Conservation (phyloP, 2,113 vertebrate genomes). For the Hemichromis elongatus region DNA sequence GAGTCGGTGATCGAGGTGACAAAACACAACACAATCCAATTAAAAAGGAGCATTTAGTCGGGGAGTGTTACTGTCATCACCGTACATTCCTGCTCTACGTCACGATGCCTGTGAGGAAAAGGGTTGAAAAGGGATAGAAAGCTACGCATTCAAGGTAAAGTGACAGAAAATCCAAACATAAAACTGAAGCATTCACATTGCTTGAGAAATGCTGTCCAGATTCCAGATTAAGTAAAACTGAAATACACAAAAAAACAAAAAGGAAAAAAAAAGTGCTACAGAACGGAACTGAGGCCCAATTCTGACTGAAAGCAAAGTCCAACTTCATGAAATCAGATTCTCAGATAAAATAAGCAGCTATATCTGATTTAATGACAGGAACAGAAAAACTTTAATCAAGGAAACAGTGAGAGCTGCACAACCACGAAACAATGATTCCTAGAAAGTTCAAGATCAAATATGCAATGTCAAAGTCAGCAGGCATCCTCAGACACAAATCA, state of each 20-base stretch:
- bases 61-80: not conserved
- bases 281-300: conserved; percentile 35
- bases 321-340: conserved; percentile 23
- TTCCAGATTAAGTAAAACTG: conserved; percentile 13
- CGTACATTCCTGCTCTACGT: not conserved
- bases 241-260: conserved; percentile 3
- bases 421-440: not conserved
- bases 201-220: conserved; percentile 13
- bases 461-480: not conserved
- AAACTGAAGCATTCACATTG: conserved; percentile 18
- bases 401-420: not conserved
- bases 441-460: not conserved
- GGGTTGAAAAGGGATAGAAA: not conserved
- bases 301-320: conserved; percentile 19
- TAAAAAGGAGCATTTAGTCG: conserved; percentile 4
- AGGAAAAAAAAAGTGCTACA: conserved; percentile 52
- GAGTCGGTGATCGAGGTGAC: not conserved
- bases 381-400: not conserved
- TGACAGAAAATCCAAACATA: conserved; percentile 32
- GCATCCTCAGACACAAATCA: not conserved
- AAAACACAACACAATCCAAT: not conserved
- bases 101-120: not conserved
- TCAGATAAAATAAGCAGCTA: conserved; percentile 25
- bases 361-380: conserved; percentile 22
- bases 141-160: conserved; percentile 48